A percentile compares a stretch with the other conserved stretches of the same genome.
Conservation (phyloP, 1,140 invertebrate species). For the Carposina sasakii region DNA sequence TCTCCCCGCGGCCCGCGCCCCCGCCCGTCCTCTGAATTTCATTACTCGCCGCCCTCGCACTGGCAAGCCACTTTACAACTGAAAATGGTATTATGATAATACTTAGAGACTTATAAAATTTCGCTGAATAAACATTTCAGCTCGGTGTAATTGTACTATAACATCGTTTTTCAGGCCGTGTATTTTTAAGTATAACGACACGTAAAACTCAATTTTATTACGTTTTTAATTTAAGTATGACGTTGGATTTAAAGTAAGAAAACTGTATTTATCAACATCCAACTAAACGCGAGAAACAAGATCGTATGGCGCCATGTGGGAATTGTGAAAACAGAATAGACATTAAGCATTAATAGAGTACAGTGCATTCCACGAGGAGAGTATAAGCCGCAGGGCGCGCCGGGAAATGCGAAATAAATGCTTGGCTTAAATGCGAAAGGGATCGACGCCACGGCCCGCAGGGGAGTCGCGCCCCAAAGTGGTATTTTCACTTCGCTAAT, state of each 20-base stretch:
- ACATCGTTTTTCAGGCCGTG: conserved; percentile 39
- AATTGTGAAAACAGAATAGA: too few species aligned
- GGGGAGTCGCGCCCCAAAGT: conserved; percentile 68
- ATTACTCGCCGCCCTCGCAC: conserved; percentile 56
- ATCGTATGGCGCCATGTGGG: too few species aligned
- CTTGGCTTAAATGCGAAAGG: conserved; percentile 67
- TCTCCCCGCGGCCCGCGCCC: conserved; percentile 24
- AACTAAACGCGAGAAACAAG: too few species aligned
- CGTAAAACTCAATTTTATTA: too few species aligned
- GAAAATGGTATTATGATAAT: conserved; percentile 70
- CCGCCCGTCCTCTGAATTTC: conserved; percentile 64
- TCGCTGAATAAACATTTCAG: conserved; percentile 67
- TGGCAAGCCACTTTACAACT: conserved; percentile 67
- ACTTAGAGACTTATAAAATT: conserved; percentile 68
- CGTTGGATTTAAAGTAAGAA: too few species aligned
- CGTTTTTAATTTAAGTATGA: too few species aligned
- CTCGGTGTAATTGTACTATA: conserved; percentile 64
- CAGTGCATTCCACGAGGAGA: conserved; percentile 48
- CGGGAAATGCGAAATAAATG: conserved; percentile 70
- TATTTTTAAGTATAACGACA: too few species aligned
- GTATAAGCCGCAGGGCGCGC: conserved; percentile 42
- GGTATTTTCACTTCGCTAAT: conserved; percentile 74
- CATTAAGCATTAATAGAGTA: conserved; percentile 63
- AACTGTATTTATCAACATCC: too few species aligned
- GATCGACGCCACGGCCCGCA: conserved; percentile 53